phyloP scores from a whole-genome alignment of 2,888 invertebrate species.

The Erebia aethiops region DNA sequence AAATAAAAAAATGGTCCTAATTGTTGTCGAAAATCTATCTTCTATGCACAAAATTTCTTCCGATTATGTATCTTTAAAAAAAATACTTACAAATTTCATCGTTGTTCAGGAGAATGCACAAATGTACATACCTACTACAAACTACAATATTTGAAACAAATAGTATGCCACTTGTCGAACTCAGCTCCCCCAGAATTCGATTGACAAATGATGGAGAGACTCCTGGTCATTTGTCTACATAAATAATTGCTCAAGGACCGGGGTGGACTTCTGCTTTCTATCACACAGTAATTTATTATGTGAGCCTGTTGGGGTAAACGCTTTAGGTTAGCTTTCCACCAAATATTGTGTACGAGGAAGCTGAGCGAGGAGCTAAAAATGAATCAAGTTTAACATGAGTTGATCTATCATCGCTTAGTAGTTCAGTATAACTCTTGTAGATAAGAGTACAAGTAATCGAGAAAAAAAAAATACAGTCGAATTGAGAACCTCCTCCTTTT shows the following conservation, averaged over 20 bases:
- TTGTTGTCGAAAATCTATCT: no score
- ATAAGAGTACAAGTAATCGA: no score
- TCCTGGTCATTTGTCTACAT: constrained; percentile 55
- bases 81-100: no score
- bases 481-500: no score
- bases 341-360: neutral
- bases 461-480: no score
- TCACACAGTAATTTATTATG: constrained; percentile 53
- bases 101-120: no score
- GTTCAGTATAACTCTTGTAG: neutral
- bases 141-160: neutral
- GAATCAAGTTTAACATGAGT: neutral
- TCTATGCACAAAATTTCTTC: no score
- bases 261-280: constrained; percentile 56
- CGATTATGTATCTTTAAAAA: no score
- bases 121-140: no score
- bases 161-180: constrained; percentile 20
- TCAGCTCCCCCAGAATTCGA: constrained; percentile 22
- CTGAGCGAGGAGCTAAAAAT: neutral
- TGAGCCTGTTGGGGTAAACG: constrained; percentile 42
- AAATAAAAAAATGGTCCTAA: no score
- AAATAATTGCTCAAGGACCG: constrained; percentile 52
- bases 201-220: constrained; percentile 35
- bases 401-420: no score
- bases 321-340: neutral